These are phyloP conservation scores for Benitochromis conjunctus DNA, from an alignment of 2,113 vertebrate genomes.

Conservation along the genomic window DNA sequence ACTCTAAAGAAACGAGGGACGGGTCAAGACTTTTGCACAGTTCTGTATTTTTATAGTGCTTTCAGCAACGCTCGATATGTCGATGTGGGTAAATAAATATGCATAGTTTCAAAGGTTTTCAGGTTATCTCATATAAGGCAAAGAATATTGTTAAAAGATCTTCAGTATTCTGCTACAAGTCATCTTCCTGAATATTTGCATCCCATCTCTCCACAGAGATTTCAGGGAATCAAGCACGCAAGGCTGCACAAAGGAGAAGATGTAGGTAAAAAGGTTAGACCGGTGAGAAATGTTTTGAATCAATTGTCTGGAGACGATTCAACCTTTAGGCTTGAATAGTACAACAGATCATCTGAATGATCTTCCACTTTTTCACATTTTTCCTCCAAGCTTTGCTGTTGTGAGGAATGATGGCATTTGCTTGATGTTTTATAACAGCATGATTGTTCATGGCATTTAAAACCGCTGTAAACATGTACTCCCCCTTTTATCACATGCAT, in stretches of 20 bases:
- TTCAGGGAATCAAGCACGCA: background rate
- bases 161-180: background rate
- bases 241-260: background rate
- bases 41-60: background rate
- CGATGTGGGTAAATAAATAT: background rate
- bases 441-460: background rate
- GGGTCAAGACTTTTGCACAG: background rate
- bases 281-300: background rate
- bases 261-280: background rate
- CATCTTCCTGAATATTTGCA: background rate
- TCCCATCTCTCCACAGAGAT: background rate
- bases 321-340: background rate
- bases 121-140: background rate
- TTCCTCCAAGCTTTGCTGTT: background rate
- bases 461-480: background rate
- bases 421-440: background rate
- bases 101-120: background rate
- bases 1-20: rapidly evolving
- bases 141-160: background rate
- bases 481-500: background rate
- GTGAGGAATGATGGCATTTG: background rate
- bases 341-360: background rate
- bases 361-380: background rate
- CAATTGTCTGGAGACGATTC: background rate
- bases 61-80: background rate